Evolutionary conservation across 2,113 vertebrate species (phyloP).

Genomic region (Corvus moneduloides): DNA sequence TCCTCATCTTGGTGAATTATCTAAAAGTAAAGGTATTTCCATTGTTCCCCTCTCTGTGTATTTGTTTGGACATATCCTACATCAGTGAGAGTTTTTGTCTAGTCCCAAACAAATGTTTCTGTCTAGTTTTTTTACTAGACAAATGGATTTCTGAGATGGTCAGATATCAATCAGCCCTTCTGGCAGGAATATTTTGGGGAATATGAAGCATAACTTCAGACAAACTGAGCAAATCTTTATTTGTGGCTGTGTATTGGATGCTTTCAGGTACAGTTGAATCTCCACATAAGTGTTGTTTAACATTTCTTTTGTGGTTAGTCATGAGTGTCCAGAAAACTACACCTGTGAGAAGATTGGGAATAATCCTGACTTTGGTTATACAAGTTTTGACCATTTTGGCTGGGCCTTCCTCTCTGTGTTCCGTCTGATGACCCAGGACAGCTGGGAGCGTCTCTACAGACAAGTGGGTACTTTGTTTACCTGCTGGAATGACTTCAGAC

Average conservation of each 20-base stretch:
- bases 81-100: neutral
- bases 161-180: neutral
- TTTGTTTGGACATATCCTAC: neutral
- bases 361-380: constrained; percentile 92
- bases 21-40: neutral
- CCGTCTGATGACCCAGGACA: constrained; percentile 94
- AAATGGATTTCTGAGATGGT: neutral
- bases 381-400: constrained; percentile 92
- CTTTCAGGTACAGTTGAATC: neutral
- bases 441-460: constrained; percentile 93
- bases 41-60: neutral
- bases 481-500: neutral
- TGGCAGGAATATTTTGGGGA: neutral
- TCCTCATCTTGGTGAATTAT: neutral
- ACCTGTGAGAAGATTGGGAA: constrained; percentile 72
- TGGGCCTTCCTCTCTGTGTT: constrained; percentile 95
- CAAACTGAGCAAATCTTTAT: neutral
- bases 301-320: constrained; percentile 18
- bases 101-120: neutral
- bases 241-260: neutral
- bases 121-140: neutral
- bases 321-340: constrained; percentile 80
- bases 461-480: constrained; percentile 75
- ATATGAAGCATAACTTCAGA: neutral
- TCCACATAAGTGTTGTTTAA: neutral